Evolutionary conservation across 2,888 invertebrate genomes (phyloP).

Genomic region (Halocaridina rubra): DNA sequence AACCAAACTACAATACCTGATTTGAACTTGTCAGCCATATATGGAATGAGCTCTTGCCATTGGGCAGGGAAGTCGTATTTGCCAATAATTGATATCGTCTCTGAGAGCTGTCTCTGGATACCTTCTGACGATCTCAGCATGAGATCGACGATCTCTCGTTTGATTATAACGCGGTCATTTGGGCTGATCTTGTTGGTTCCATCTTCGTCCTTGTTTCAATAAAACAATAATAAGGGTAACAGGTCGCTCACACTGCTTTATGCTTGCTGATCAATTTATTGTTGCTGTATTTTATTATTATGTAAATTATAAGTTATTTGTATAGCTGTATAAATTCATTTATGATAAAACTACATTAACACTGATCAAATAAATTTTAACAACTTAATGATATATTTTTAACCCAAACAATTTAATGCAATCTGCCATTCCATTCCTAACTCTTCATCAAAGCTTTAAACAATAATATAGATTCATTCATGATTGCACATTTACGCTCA

Average conservation of each 20-base stretch:
- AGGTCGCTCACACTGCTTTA: too few relatives aligned
- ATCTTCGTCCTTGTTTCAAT: slow-evolving; percentile 83
- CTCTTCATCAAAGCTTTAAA: too few relatives aligned
- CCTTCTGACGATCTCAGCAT: slow-evolving; percentile 93
- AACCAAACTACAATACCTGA: slow-evolving; percentile 72
- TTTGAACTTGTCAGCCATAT: slow-evolving; percentile 92
- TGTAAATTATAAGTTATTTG: not conserved
- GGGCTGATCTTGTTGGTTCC: slow-evolving; percentile 82
- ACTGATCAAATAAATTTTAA: not conserved
- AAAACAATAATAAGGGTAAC: too few relatives aligned
- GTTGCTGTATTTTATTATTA: too few relatives aligned
- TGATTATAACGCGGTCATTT: slow-evolving; percentile 83
- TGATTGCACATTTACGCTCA: too few relatives aligned
- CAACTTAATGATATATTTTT: too few relatives aligned
- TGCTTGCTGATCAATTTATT: too few relatives aligned
- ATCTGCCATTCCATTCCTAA: too few relatives aligned
- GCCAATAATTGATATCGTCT: slow-evolving; percentile 96
- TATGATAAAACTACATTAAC: not conserved
- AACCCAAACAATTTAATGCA: too few relatives aligned
- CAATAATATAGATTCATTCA: too few relatives aligned
- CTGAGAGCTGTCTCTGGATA: slow-evolving; percentile 93
- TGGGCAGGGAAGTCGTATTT: slow-evolving; percentile 95
- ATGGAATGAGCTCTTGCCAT: slow-evolving; percentile 92
- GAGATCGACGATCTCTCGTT: slow-evolving; percentile 86
- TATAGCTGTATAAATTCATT: not conserved